phyloP scores from a whole-genome alignment of 2,888 invertebrate genomes.

The Diploptera punctata region DNA sequence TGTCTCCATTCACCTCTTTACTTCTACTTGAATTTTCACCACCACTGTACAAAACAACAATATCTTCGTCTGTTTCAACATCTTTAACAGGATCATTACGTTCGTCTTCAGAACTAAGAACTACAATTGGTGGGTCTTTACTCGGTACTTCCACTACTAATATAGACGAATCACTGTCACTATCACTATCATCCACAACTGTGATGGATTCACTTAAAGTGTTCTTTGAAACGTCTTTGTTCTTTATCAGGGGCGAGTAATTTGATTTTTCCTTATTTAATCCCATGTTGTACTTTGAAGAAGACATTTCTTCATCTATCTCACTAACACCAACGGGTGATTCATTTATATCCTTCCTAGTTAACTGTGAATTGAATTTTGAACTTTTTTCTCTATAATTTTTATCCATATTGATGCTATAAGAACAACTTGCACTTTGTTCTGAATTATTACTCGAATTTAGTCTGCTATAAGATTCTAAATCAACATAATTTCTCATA shows the following conservation, averaged over 20 bases:
- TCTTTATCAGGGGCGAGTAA: too few species aligned
- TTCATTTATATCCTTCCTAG: too few species aligned
- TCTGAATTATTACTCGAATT: too few species aligned
- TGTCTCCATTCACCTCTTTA: background rate
- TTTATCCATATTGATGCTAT: too few species aligned
- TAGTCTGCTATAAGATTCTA: too few species aligned
- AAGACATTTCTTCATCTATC: too few species aligned
- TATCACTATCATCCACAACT: background rate
- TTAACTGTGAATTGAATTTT: too few species aligned
- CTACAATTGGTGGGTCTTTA: background rate
- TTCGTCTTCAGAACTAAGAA: background rate
- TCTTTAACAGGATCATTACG: background rate
- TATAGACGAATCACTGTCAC: background rate
- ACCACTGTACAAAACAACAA: background rate
- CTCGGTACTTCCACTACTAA: background rate
- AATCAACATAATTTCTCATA: too few species aligned
- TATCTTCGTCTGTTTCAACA: background rate
- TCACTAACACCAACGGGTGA: too few species aligned
- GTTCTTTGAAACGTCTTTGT: too few species aligned
- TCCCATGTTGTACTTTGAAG: background rate
- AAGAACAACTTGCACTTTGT: too few species aligned
- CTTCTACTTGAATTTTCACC: background rate
- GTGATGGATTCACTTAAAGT: background rate
- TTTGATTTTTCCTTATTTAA: background rate
- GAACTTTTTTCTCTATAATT: too few species aligned